phyloP scores from a whole-genome alignment of 2,797 vertebrate species.

The Cercopithecus petaurista region DNA sequence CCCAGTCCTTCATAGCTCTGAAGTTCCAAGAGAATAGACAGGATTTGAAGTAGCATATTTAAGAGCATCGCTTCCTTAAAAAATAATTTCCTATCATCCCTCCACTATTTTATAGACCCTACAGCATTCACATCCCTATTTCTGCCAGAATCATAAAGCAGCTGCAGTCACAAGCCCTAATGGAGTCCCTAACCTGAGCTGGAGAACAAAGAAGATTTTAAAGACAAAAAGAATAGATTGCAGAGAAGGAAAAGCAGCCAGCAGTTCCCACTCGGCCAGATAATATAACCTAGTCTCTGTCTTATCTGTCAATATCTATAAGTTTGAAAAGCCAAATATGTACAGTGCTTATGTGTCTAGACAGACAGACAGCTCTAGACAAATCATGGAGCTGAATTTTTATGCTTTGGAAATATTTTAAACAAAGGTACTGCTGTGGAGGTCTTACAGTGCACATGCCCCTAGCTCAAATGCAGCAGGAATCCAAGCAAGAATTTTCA shows the following conservation, averaged over 20 bases:
- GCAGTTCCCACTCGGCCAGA: background rate
- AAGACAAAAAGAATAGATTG: slow-evolving; percentile 51
- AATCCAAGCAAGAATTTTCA: slow-evolving; percentile 53
- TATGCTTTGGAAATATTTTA: slow-evolving; percentile 64
- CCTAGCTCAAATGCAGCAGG: background rate
- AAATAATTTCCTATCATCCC: background rate
- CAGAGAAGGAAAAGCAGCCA: background rate
- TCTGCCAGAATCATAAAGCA: slow-evolving; percentile 60
- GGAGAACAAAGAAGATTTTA: slow-evolving; percentile 65
- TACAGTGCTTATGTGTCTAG: slow-evolving; percentile 56
- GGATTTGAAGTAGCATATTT: slow-evolving; percentile 10
- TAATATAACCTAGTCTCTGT: background rate
- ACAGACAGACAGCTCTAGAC: slow-evolving; percentile 57
- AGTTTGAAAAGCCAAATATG: slow-evolving; percentile 51
- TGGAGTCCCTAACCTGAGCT: slow-evolving; percentile 59
- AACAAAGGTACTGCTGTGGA: background rate
- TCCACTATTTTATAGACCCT: slow-evolving; percentile 44
- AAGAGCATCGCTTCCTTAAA: slow-evolving; percentile 20
- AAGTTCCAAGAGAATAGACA: background rate
- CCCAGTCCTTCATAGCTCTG: background rate
- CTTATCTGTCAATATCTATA: slow-evolving; percentile 45
- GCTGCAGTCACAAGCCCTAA: slow-evolving; percentile 26
- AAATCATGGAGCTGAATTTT: slow-evolving; percentile 48
- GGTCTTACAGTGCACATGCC: background rate
- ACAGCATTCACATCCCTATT: background rate